These are phyloP conservation scores for Mimas tiliae DNA, from an alignment of 2,888 invertebrate genomes.

Conservation along the genomic window DNA sequence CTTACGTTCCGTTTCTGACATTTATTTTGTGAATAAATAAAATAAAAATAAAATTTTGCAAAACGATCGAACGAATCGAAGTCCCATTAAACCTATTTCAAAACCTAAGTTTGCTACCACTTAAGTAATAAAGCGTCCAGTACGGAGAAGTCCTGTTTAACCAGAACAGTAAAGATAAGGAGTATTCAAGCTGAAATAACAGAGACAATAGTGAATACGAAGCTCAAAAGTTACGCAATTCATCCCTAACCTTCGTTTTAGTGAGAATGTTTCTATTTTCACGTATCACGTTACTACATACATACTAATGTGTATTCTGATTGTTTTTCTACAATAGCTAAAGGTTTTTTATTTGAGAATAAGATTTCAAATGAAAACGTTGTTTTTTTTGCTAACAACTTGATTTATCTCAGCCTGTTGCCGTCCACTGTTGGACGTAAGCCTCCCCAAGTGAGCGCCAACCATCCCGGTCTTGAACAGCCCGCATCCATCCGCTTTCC, in stretches of 20 bases:
- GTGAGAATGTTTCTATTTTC: constrained; percentile 23
- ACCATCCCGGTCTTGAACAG: no score
- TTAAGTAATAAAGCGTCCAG: no score
- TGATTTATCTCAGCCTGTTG: no score
- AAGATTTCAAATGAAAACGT: neutral
- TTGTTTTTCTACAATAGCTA: constrained; percentile 12
- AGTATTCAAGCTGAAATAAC: neutral
- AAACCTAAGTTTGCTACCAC: no score
- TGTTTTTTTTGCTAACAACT: neutral
- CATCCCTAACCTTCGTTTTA: constrained; percentile 9
- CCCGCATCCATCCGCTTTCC: no score
- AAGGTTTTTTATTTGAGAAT: constrained; percentile 10
- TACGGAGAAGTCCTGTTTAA: neutral
- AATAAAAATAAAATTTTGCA: no score
- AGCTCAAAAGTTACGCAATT: constrained; percentile 18
- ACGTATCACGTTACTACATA: constrained; percentile 20
- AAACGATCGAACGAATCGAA: no score
- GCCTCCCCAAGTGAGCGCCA: no score
- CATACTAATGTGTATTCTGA: constrained; percentile 20
- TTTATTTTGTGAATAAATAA: no score
- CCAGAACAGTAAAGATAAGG: neutral
- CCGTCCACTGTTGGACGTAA: no score
- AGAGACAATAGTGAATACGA: neutral
- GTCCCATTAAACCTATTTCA: no score
- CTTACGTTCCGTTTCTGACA: no score